Evolutionary conservation across 2,888 invertebrate genomes (phyloP), one percentile per base, ranked within the genome.

Genomic region (Lissonota sp.): DNA sequence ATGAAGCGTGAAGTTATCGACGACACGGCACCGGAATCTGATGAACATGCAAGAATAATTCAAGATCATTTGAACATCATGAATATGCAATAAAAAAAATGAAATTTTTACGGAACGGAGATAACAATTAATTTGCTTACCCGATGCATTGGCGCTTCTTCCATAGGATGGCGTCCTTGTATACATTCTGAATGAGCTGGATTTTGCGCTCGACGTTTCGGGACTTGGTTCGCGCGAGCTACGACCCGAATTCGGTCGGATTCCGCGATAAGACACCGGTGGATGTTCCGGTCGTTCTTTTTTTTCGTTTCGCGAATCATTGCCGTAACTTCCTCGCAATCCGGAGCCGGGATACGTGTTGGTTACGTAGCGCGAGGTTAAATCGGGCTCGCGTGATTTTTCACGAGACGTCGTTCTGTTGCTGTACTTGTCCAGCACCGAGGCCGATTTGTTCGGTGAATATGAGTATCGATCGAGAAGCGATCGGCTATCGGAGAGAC

Each of bases 201-300:
- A 84, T 83, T 91, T 91, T 16, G 83, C 83, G 64, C 83, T 83
- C 72, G 84, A 83, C 64, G 89, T 86, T 80, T 91, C 91, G 39
- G 95, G 94, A 88, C 95, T 95, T 10, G 94, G 93, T 88, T 95
- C 95, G 84, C 95, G 93, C 62, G 94, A 93, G 82, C 91, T 89
- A 72, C 92, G 90, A 49, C 62, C 92, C 85, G 87, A 89, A 85
- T 87, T 89, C 10, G 87, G 80, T 16, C 90, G 88, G 70, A 87
- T 76, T 76, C 86, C 87, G 78, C 94, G 93, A 87, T 95, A 95
- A 1, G 93, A 91, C 0, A 93, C 90, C 12, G 93, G 93, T 26
- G 93, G 93, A 88, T 93, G 93, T 42, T 91, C 91, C 72, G 83
- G 89, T 14, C 90, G 88, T 16, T 93, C 93, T 84, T 92, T 93